Conservation (phyloP, 2,113 vertebrate species). For the Cololabis saira region DNA sequence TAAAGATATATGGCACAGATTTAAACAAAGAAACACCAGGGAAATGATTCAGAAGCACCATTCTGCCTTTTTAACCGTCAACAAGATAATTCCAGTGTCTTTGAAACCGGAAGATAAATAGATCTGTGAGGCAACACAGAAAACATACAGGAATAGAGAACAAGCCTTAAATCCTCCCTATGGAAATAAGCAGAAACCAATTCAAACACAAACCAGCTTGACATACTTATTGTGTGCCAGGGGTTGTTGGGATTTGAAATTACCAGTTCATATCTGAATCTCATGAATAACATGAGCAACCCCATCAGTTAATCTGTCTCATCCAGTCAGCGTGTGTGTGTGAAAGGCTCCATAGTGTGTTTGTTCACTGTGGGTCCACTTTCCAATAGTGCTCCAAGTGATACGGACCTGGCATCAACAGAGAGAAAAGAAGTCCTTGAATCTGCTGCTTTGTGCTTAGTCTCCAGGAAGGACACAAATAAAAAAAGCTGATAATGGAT, state of each 20-base stretch:
- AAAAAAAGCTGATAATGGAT: slow-evolving; percentile 8
- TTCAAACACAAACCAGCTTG: slow-evolving; percentile 15
- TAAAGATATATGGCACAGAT: background rate
- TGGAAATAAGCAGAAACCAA: slow-evolving; percentile 5
- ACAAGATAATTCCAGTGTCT: background rate
- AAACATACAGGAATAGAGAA: slow-evolving; percentile 6
- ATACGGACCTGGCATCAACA: slow-evolving; percentile 25
- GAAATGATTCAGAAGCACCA: too few relatives aligned
- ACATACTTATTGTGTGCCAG: background rate
- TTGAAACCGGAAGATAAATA: slow-evolving; percentile 1
- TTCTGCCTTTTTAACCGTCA: background rate
- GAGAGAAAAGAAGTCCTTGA: slow-evolving; percentile 6
- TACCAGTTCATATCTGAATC: slow-evolving; percentile 10
- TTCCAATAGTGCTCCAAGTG: slow-evolving; percentile 20
- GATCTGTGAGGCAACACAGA: slow-evolving; percentile 9
- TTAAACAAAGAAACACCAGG: background rate
- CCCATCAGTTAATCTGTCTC: slow-evolving; percentile 31
- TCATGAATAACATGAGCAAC: slow-evolving; percentile 28
- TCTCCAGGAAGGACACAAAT: slow-evolving; percentile 1
- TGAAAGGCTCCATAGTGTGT: background rate
- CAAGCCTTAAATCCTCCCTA: slow-evolving; percentile 6
- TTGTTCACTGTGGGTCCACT: slow-evolving; percentile 10
- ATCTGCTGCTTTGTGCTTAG: slow-evolving; percentile 29
- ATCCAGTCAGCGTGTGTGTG: slow-evolving; percentile 10
- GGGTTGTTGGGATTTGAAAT: slow-evolving; percentile 22